Conservation (phyloP, 2,888 invertebrate genomes). For the Xestia rhomboidea region DNA sequence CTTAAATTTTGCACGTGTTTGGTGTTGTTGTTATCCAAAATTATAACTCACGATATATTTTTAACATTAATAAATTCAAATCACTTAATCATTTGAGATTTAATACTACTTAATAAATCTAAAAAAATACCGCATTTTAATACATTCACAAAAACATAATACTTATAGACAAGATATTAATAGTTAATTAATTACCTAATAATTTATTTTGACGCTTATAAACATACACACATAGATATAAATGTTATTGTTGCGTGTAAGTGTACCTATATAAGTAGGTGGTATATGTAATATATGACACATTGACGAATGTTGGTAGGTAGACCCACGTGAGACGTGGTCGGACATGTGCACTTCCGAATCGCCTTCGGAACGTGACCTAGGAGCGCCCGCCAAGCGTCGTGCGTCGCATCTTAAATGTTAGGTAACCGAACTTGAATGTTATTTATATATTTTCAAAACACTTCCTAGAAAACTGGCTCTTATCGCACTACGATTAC, state of each 20-base stretch:
- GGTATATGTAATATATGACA: conserved; percentile 18
- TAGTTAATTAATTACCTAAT: background rate
- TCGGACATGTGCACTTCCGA: conserved; percentile 72
- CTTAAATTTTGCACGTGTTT: background rate
- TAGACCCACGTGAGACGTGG: conserved; percentile 66
- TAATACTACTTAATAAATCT: background rate
- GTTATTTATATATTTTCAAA: background rate
- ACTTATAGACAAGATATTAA: background rate
- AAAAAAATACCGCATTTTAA: background rate
- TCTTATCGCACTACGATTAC: too few species aligned
- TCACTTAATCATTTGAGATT: too few species aligned
- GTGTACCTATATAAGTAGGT: conserved; percentile 6
- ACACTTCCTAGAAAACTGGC: too few species aligned
- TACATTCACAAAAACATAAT: background rate
- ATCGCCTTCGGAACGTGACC: conserved; percentile 71
- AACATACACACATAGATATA: background rate
- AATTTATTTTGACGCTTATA: background rate
- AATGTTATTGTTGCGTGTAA: conserved; percentile 25
- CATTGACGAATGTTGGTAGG: conserved; percentile 49
- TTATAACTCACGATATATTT: background rate
- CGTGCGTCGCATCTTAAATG: background rate
- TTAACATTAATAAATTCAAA: background rate
- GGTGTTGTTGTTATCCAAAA: background rate
- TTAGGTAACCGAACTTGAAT: conserved; percentile 15
- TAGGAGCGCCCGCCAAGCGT: conserved; percentile 50